phyloP scores from a whole-genome alignment of 2,113 vertebrate genomes.

The Choloepus hoffmanni region DNA sequence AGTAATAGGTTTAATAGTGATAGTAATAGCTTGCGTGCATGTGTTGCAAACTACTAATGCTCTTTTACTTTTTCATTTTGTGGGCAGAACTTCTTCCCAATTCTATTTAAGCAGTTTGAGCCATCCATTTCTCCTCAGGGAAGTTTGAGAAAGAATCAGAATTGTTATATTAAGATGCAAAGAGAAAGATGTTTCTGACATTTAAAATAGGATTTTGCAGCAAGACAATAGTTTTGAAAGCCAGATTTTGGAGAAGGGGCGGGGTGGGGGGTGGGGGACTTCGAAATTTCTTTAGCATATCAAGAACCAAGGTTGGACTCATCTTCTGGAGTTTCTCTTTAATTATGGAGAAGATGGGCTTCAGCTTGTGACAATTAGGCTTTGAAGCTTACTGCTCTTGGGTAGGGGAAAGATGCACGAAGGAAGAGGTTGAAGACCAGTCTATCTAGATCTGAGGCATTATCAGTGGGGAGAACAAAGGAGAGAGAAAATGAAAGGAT shows the following conservation, averaged over 20 bases:
- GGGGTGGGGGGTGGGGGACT: neutral
- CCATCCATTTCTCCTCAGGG: neutral
- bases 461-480: neutral
- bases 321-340: neutral
- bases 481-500: neutral
- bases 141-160: constrained; percentile 4
- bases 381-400: neutral
- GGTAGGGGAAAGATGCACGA: neutral
- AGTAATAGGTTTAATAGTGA: neutral
- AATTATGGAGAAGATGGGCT: neutral
- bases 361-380: neutral
- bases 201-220: neutral
- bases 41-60: constrained; percentile 11
- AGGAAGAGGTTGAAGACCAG: neutral
- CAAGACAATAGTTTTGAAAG: neutral
- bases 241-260: neutral
- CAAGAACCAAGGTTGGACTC: neutral
- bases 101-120: neutral
- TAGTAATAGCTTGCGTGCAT: neutral
- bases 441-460: neutral
- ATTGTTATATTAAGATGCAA: constrained; percentile 16
- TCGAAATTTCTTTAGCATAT: neutral
- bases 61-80: constrained; percentile 11
- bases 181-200: constrained; percentile 34
- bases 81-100: neutral